Evolutionary conservation across 2,888 invertebrate species (phyloP), one percentile per base, ranked within the genome.

Genomic region (Sceliomorpha sp.): DNA sequence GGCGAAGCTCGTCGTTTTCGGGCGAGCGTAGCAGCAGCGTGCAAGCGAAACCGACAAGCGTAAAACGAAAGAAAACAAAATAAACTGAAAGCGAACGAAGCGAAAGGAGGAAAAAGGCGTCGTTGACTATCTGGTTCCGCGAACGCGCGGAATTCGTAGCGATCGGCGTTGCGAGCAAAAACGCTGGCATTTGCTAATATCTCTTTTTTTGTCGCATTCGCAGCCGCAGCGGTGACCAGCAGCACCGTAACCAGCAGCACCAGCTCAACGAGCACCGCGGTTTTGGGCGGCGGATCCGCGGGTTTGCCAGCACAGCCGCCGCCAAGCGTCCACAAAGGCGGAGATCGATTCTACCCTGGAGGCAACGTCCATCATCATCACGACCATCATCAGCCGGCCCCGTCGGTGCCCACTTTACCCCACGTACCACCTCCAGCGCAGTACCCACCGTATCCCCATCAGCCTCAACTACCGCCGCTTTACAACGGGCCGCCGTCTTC

Each of bases 361-460:
- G 75, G 84, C 82, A 85, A 80, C 80, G 81, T 87, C 78, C 81
- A 88, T 83, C 83, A 86, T 82, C 83, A 86, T 85, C 80, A 82
- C 81, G 78, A 88, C 67, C 80, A 80, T 75, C 83, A 78, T 71
- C 84, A 78, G 70, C 75, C 80, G 71, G 83, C 90, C 51, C 91
- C 90, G 84, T 90, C 90, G 45, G 90, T 90, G 59, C 89, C 90
- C 56, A 91, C 91, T 56, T 90, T 91, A 27, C 90, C 91, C 40
- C 85, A 86, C 72, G 81, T 81, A 58, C 87, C 87, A 6, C 90
- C 91, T 17, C 89, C 91, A 12, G 91, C 91, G 10, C 90, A 50
- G 89, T 91, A 67, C 89, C 91, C 66, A 84, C 89, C 26, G 82
- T 83, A 88, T 88, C 85, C 87, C 82, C 90, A 42, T 89, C 91